Base-by-base conservation (phyloP, 2,113 vertebrate genomes). In the Taurulus bubalis region DNA sequence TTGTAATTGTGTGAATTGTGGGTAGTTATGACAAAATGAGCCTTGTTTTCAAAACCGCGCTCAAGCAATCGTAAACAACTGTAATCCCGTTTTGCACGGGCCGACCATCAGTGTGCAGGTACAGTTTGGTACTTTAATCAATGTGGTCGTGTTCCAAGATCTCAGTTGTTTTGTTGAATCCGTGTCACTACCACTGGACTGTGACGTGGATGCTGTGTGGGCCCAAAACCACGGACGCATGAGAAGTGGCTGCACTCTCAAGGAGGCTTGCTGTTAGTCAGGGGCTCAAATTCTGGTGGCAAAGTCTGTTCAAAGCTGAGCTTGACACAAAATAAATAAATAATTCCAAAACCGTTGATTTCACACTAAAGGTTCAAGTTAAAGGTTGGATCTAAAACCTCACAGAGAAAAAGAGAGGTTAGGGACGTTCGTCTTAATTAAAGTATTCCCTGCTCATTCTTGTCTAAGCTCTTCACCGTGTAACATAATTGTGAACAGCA, bases 401-500 rank as follows among this genome's bases (percentile, higher is more conserved):
- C 8, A 14, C 1, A 12, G 16, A 45, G n/a, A 16, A 40, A 45
- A 32, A 5, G 18, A 51, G 3, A 45, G 30, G 72, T 77, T n/a
- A 6, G 18, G 62, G 47, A 71, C 3, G 2, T 28, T 69, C 40
- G n/a, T n/a, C n/a, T n/a, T n/a, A n/a, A n/a, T n/a, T 32, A 85
- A 85, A 79, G 59, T 3, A 24, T 66, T 62, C 16, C 7, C 26
- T 30, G 15, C 59, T 83, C 49, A 66, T 75, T 38, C 32, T 78
- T 66, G 64, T 75, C 80, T 47, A 14, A 56, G 71, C 66, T 59
- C 49, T 82, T 66, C 76, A n/a, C 59, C 5, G 28, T 59, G 68
- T 36, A 80, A 81, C 42, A 47, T 71, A 64, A 88, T 76, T 78
- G 70, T 78, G 77, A 89, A 85, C 84, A 87, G 83, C 83, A 77